Percentiles rank a stretch among this genome's conserved stretches.
Conservation (phyloP, 1,140 invertebrate species). For the Ceratina australensis region DNA sequence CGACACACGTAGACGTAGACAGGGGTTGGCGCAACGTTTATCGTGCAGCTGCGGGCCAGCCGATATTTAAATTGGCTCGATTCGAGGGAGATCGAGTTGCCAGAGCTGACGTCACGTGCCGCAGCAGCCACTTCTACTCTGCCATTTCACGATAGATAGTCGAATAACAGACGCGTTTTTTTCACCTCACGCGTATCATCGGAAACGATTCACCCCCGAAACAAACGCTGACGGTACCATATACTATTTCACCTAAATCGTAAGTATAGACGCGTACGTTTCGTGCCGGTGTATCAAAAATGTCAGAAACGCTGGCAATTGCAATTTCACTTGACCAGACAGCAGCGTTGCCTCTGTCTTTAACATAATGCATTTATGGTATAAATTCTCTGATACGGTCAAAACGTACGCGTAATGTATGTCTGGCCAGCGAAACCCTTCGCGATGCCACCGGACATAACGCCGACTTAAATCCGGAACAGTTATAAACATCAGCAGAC, state of each 20-base stretch:
- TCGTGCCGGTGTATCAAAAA: too few relatives aligned
- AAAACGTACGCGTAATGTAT: conserved; percentile 41
- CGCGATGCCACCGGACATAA: conserved; percentile 28
- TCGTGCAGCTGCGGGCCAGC: neutral
- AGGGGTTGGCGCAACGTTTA: neutral
- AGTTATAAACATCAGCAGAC: conserved; percentile 60
- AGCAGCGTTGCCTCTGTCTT: too few relatives aligned
- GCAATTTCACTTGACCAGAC: neutral
- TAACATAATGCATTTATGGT: conserved; percentile 9
- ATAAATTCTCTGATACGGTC: conserved; percentile 36
- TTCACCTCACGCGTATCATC: neutral
- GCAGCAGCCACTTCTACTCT: neutral
- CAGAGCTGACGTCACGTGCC: neutral
- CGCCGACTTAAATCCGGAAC: conserved; percentile 56
- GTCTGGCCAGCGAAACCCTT: conserved; percentile 15
- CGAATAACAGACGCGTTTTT: neutral
- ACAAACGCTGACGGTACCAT: too few relatives aligned
- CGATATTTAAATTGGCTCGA: conserved; percentile 41
- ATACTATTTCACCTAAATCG: too few relatives aligned
- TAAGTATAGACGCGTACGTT: too few relatives aligned
- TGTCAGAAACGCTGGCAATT: neutral
- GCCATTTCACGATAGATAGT: neutral
- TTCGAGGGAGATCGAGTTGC: neutral
- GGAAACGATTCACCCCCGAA: neutral
- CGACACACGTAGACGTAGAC: neutral